Evolutionary conservation across 2,113 vertebrate species (phyloP).

Genomic region (Willisornis vidua): DNA sequence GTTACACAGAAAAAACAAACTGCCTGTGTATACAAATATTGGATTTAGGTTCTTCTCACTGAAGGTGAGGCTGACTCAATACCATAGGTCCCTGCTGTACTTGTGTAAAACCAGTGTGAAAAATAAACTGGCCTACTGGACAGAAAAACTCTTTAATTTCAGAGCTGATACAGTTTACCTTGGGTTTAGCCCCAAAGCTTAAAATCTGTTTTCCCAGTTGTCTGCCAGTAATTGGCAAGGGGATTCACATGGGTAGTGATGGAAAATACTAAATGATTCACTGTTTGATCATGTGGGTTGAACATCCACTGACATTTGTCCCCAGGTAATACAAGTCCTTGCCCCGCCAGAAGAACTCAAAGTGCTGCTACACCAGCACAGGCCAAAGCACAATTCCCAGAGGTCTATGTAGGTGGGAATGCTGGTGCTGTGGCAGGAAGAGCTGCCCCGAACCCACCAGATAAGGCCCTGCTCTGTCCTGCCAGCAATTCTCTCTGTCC

Average conservation of each 20-base stretch:
- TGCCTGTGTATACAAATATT: not conserved
- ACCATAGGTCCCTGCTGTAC: not conserved
- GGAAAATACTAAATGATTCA: not conserved
- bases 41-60: not conserved
- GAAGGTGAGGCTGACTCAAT: rapidly evolving
- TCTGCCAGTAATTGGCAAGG: not conserved
- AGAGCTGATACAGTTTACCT: not conserved
- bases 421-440: not conserved
- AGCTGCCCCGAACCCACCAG: not conserved
- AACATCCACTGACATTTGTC: not conserved
- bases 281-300: not conserved
- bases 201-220: not conserved
- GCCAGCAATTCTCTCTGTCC: not conserved
- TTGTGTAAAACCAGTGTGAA: not conserved
- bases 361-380: not conserved
- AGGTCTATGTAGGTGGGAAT: not conserved
- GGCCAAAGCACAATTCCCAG: not conserved
- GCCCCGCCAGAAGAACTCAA: not conserved
- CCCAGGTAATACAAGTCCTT: not conserved
- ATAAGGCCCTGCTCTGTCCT: not conserved
- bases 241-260: not conserved
- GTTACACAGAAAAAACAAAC: not conserved
- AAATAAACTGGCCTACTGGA: not conserved
- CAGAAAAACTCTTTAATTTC: not conserved
- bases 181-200: not conserved